Evolutionary conservation across 35 echinoderm and acorn worm species (phyloP).

Genomic region (Stichopus chloronotus): DNA sequence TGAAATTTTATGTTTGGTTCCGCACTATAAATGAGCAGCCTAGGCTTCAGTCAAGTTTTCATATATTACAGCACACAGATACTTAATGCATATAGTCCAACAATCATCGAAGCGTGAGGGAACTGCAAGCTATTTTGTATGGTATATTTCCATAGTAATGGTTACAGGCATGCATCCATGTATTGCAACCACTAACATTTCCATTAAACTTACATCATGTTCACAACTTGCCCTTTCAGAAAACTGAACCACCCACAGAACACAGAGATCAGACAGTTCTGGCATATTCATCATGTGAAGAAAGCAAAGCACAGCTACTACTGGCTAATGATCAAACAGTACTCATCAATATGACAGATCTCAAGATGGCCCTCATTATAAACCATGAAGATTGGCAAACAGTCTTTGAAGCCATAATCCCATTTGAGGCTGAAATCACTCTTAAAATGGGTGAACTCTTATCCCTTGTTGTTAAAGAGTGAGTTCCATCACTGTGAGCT

Average conservation of each 20-base stretch:
- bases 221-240: neutral
- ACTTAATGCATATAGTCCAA: neutral
- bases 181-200: neutral
- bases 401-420: neutral
- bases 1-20: neutral
- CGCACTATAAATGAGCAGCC: neutral
- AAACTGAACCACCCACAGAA: neutral
- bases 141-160: neutral
- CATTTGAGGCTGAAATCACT: neutral
- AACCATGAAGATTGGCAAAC: neutral
- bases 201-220: conserved; percentile 17
- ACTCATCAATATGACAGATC: neutral
- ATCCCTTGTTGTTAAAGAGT: neutral
- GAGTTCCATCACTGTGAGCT: neutral
- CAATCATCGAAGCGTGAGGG: neutral
- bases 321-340: neutral
- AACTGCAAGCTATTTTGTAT: neutral
- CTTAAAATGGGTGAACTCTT: neutral
- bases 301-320: neutral
- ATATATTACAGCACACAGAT: neutral
- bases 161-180: neutral
- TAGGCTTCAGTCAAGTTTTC: neutral
- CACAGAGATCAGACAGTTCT: neutral
- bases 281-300: neutral
- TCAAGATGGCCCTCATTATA: neutral